Percentiles rank a stretch among this genome's conserved stretches.
These are phyloP conservation scores for Agrochola lota DNA, from an alignment of 2,888 invertebrate species.

Conservation along the genomic window DNA sequence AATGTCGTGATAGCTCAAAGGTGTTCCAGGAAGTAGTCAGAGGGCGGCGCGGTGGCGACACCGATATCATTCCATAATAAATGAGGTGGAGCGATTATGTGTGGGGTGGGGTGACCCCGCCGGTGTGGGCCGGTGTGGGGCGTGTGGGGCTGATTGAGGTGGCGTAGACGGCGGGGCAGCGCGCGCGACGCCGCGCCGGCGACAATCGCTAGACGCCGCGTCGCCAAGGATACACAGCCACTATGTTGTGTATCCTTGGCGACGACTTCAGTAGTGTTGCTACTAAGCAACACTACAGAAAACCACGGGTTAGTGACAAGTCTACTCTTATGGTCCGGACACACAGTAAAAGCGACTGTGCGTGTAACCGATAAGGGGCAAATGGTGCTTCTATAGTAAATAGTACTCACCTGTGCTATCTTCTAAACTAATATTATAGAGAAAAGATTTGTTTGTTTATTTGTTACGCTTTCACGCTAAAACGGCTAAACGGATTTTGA, in stretches of 20 bases:
- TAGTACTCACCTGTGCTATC: too few species aligned
- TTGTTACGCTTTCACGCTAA: too few species aligned
- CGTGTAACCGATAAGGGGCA: neutral
- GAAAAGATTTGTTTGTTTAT: too few species aligned
- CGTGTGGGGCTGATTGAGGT: neutral
- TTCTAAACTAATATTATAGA: too few species aligned
- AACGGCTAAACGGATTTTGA: too few species aligned
- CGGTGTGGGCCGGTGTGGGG: neutral
- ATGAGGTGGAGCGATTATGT: conserved; percentile 41
- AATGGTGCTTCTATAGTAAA: too few species aligned
- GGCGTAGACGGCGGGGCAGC: conserved; percentile 31
- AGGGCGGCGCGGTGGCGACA: neutral
- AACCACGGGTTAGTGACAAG: too few species aligned
- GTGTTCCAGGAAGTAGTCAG: neutral
- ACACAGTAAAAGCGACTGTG: neutral
- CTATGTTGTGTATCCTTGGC: too few species aligned
- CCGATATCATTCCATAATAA: conserved; percentile 40
- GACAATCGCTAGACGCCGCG: conserved; percentile 57
- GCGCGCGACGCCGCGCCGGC: conserved; percentile 36
- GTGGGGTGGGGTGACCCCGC: neutral
- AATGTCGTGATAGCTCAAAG: neutral
- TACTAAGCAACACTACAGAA: neutral
- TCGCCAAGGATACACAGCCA: conserved; percentile 50
- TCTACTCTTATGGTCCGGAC: neutral
- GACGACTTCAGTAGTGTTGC: too few species aligned